A percentile compares a stretch with the other conserved stretches of the same genome.
Conservation (phyloP, 2,113 vertebrate species). For the Fulica atra region DNA sequence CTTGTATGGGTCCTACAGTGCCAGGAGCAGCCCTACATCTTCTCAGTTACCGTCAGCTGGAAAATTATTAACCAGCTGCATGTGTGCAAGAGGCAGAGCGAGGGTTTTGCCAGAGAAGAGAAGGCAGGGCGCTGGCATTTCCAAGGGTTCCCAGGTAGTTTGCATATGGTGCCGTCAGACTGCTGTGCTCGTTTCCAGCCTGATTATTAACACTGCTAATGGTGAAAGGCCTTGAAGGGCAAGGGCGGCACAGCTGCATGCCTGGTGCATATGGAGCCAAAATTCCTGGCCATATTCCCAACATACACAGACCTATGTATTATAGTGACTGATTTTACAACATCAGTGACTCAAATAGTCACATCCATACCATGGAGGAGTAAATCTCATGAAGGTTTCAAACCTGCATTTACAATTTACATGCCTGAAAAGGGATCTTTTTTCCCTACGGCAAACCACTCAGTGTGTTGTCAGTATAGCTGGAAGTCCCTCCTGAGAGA, state of each 20-base stretch:
- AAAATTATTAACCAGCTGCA: background rate
- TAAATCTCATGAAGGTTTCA: background rate
- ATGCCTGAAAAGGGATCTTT: background rate
- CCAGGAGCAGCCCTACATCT: background rate
- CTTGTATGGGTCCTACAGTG: background rate
- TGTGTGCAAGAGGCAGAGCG: background rate
- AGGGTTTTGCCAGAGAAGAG: background rate
- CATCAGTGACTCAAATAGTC: background rate
- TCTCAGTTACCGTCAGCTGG: background rate
- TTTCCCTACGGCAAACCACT: background rate
- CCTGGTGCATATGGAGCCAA: background rate
- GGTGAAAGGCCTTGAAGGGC: background rate
- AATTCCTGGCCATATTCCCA: background rate
- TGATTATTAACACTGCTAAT: background rate
- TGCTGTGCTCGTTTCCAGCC: background rate
- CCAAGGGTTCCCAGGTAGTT: background rate
- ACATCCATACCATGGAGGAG: background rate
- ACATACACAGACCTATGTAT: background rate
- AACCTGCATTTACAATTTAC: background rate
- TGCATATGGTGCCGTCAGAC: background rate
- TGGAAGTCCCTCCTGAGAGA: background rate
- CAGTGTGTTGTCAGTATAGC: background rate
- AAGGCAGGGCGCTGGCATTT: background rate
- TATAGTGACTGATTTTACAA: background rate
- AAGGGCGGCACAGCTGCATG: background rate